A percentile compares a stretch with the other conserved stretches of the same genome.
These are phyloP conservation scores for Menura novaehollandiae DNA, from an alignment of 2,113 vertebrate species.

Conservation along the genomic window DNA sequence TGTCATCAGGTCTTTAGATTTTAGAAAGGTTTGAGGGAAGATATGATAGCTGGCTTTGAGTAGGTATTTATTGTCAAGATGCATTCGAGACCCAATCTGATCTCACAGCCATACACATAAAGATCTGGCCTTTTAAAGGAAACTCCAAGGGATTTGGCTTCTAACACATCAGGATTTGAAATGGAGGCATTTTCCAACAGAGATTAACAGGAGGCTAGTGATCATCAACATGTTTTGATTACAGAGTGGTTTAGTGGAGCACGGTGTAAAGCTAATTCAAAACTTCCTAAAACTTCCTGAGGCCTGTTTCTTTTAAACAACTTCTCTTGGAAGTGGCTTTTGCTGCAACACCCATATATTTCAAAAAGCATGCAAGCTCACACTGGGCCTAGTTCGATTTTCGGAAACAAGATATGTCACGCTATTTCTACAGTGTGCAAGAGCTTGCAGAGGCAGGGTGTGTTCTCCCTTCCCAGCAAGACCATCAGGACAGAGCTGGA, in stretches of 20 bases:
- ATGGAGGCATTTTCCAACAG: neutral
- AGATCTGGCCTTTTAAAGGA: neutral
- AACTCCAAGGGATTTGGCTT: neutral
- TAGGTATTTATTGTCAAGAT: neutral
- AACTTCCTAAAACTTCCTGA: neutral
- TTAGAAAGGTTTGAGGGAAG: neutral
- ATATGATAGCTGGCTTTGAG: neutral
- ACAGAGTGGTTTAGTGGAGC: neutral
- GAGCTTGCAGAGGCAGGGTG: neutral
- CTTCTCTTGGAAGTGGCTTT: neutral
- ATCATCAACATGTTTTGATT: neutral
- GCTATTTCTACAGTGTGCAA: neutral
- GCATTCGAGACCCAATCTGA: neutral
- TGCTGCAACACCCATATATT: neutral
- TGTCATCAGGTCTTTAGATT: neutral
- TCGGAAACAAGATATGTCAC: neutral
- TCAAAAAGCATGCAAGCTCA: neutral
- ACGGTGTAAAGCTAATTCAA: neutral
- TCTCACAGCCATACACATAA: neutral
- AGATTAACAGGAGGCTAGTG: neutral
- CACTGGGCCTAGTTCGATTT: neutral
- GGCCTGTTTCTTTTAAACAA: neutral
- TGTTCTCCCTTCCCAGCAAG: neutral
- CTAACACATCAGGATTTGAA: neutral
- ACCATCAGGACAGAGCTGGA: neutral